phyloP scores from a whole-genome alignment of 2,888 invertebrate genomes.

The Lottia gigantea region DNA sequence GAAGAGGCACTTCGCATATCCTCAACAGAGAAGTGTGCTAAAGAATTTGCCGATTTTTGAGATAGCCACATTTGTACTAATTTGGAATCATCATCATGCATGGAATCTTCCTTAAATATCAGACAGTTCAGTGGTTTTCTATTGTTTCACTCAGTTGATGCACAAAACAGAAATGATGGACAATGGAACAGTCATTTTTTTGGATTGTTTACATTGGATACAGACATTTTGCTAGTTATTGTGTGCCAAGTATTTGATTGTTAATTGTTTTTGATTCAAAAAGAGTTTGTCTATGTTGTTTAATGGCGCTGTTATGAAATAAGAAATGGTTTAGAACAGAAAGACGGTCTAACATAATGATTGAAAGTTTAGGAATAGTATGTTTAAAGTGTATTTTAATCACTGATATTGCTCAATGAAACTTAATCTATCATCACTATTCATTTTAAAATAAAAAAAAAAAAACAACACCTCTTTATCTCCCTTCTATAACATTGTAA shows the following conservation, averaged over 20 bases:
- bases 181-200: too few relatives aligned
- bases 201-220: too few relatives aligned
- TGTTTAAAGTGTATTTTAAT: neutral
- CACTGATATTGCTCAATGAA: constrained; percentile 8
- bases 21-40: constrained; percentile 98
- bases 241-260: too few relatives aligned
- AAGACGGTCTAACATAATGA: too few relatives aligned
- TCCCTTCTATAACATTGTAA: neutral
- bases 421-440: neutral
- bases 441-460: neutral
- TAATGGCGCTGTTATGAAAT: too few relatives aligned
- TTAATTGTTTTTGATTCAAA: too few relatives aligned
- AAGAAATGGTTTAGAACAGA: too few relatives aligned
- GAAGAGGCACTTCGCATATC: constrained; percentile 99
- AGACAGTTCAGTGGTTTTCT: constrained; percentile 8
- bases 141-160: constrained; percentile 4
- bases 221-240: too few relatives aligned
- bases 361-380: too few relatives aligned
- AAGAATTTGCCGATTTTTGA: constrained; percentile 97
- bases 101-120: constrained; percentile 5
- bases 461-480: neutral
- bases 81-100: constrained; percentile 8
- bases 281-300: too few relatives aligned
- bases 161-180: neutral
- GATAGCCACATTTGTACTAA: constrained; percentile 11